These are phyloP conservation scores for Arbacia lixula DNA, from an alignment of 53 echinoderm and acorn worm genomes.

Conservation along the genomic window DNA sequence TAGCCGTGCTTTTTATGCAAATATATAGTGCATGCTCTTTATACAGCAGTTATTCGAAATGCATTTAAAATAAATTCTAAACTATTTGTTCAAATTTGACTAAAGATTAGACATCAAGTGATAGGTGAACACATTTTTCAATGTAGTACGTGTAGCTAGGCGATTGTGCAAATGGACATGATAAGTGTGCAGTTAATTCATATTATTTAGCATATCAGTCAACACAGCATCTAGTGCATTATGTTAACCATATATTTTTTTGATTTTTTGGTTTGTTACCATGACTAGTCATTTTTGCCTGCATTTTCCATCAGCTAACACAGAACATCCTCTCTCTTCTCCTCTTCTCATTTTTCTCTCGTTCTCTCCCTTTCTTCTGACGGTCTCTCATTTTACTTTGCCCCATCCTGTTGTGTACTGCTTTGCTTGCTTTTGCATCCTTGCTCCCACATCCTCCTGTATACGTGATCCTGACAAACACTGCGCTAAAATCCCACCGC, in stretches of 20 bases:
- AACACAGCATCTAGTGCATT: slow-evolving; percentile 27
- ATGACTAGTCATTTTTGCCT: slow-evolving; percentile 39
- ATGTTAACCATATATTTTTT: slow-evolving; percentile 30
- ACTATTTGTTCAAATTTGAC: too few relatives aligned
- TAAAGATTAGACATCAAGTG: too few relatives aligned
- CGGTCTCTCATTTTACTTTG: background rate
- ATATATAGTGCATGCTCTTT: too few relatives aligned
- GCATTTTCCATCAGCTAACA: slow-evolving; percentile 52
- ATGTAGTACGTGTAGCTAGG: too few relatives aligned
- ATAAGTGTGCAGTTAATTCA: background rate
- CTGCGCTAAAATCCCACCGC: too few relatives aligned
- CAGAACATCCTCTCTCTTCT: slow-evolving; percentile 41
- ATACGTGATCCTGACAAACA: too few relatives aligned
- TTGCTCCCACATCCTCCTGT: background rate
- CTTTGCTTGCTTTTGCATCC: background rate
- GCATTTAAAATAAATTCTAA: too few relatives aligned
- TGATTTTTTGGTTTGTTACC: slow-evolving; percentile 6
- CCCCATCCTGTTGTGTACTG: background rate
- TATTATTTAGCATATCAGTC: slow-evolving; percentile 13
- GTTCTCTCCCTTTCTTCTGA: background rate
- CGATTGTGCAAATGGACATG: too few relatives aligned
- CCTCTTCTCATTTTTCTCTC: background rate
- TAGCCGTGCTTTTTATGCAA: too few relatives aligned
- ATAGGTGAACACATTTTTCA: too few relatives aligned
- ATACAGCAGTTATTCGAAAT: too few relatives aligned